Conservation (phyloP, 2,888 invertebrate genomes). For the Automeris io region DNA sequence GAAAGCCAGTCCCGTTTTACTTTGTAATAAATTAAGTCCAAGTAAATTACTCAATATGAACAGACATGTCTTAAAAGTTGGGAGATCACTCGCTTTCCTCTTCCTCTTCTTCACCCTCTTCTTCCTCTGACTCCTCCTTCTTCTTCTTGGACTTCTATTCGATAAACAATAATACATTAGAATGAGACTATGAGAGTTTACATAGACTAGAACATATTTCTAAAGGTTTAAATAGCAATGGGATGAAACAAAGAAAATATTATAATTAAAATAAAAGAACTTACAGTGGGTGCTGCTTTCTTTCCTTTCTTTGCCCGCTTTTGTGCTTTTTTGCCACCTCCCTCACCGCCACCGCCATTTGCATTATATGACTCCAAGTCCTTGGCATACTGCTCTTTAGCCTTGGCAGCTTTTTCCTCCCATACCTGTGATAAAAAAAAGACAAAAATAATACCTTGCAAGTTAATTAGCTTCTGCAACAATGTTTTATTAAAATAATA, state of each 20-base stretch:
- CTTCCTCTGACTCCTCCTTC: conserved; percentile 81
- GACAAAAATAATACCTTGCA: too few relatives aligned
- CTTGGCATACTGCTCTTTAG: conserved; percentile 92
- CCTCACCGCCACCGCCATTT: conserved; percentile 81
- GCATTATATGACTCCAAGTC: conserved; percentile 94
- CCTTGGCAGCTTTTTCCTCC: conserved; percentile 92
- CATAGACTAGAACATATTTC: not conserved
- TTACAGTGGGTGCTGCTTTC: conserved; percentile 64
- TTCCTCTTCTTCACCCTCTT: conserved; percentile 79
- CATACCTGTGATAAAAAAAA: too few relatives aligned
- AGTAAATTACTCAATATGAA: conserved; percentile 76
- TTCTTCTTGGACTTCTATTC: conserved; percentile 72
- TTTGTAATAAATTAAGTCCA: conserved; percentile 77
- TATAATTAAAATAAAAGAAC: conserved; percentile 16
- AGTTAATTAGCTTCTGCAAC: not conserved
- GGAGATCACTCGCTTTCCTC: conserved; percentile 81
- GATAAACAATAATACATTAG: conserved; percentile 10
- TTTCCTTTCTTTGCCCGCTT: conserved; percentile 77
- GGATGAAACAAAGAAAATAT: too few relatives aligned
- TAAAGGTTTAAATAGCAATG: too few relatives aligned
- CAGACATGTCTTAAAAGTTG: conserved; percentile 57
- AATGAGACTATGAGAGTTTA: not conserved
- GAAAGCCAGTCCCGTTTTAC: conserved; percentile 72
- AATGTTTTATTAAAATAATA: conserved; percentile 12
- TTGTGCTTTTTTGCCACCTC: conserved; percentile 70